A percentile compares a stretch with the other conserved stretches of the same genome.
phyloP scores from a whole-genome alignment of 2,797 vertebrate genomes.

The Macroramphosus scolopax region DNA sequence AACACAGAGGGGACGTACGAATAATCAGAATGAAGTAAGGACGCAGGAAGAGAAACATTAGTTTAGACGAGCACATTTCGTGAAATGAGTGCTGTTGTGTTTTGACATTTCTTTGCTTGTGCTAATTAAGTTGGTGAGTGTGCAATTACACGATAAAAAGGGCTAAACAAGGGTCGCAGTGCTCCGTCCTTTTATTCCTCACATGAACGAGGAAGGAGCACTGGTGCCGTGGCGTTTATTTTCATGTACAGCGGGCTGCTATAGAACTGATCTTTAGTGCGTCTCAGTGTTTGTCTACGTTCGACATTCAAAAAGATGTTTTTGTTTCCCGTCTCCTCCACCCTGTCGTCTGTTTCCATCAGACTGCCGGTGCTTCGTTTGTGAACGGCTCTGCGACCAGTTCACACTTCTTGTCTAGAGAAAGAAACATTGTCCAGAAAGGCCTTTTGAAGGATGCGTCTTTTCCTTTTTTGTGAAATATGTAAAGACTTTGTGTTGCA shows the following conservation, averaged over 20 bases:
- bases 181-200: conserved; percentile 57
- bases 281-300: too few relatives aligned
- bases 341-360: conserved; percentile 45
- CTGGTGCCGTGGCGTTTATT: conserved; percentile 39
- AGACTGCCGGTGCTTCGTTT: conserved; percentile 34
- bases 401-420: conserved; percentile 46
- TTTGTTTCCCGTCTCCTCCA: conserved; percentile 18
- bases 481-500: conserved; percentile 78
- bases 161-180: conserved; percentile 55
- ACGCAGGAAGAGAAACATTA: conserved; percentile 13
- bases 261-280: conserved; percentile 17
- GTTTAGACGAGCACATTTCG: conserved; percentile 19
- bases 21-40: conserved; percentile 8
- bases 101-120: conserved; percentile 29
- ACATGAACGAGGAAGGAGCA: conserved; percentile 23
- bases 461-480: conserved; percentile 59
- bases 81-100: conserved; percentile 16
- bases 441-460: conserved; percentile 52
- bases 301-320: not conserved
- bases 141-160: conserved; percentile 40
- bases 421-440: conserved; percentile 53
- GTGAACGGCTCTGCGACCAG: conserved; percentile 29
- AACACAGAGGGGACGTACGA: too few relatives aligned
- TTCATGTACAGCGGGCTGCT: conserved; percentile 35
- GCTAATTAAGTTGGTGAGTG: conserved; percentile 37